Evolutionary conservation across 2,888 invertebrate genomes (phyloP).

Genomic region (Deilephila elpenor): DNA sequence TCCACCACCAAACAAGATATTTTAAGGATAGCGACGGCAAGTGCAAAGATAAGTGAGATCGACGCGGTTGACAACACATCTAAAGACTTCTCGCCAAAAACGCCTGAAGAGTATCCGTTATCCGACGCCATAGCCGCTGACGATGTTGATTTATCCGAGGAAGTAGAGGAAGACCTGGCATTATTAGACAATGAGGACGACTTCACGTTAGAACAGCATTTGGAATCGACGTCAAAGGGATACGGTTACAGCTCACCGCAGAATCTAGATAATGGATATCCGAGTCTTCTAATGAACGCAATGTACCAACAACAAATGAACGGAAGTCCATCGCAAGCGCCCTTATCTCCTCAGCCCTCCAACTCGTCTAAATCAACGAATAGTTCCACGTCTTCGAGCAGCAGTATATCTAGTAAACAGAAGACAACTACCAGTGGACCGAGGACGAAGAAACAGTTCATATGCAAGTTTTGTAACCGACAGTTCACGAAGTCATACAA

Average conservation of each 20-base stretch:
- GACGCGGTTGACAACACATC: constrained; percentile 68
- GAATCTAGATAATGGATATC: constrained; percentile 87
- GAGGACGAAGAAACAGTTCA: constrained; percentile 98
- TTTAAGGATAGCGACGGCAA: constrained; percentile 86
- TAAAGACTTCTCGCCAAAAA: constrained; percentile 76
- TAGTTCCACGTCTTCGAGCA: constrained; percentile 77
- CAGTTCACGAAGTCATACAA: constrained; percentile 99
- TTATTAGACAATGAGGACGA: constrained; percentile 91
- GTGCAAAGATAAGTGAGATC: constrained; percentile 80
- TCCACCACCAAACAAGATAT: constrained; percentile 87
- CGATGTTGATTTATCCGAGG: constrained; percentile 88
- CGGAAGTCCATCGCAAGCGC: constrained; percentile 76
- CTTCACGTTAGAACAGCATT: constrained; percentile 85
- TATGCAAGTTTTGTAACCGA: constrained; percentile 98
- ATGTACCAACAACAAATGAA: constrained; percentile 86
- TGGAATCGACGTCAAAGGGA: constrained; percentile 76
- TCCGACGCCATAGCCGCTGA: constrained; percentile 84
- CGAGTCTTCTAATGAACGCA: constrained; percentile 88
- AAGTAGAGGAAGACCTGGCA: constrained; percentile 90
- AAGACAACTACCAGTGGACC: constrained; percentile 86
- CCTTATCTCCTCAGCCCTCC: constrained; percentile 75
- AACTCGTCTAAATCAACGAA: constrained; percentile 79
- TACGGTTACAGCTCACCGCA: constrained; percentile 80
- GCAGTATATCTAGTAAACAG: constrained; percentile 78
- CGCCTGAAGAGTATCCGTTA: constrained; percentile 79